Base-by-base conservation (phyloP, 2,113 vertebrate genomes). In the Anser cygnoides region DNA sequence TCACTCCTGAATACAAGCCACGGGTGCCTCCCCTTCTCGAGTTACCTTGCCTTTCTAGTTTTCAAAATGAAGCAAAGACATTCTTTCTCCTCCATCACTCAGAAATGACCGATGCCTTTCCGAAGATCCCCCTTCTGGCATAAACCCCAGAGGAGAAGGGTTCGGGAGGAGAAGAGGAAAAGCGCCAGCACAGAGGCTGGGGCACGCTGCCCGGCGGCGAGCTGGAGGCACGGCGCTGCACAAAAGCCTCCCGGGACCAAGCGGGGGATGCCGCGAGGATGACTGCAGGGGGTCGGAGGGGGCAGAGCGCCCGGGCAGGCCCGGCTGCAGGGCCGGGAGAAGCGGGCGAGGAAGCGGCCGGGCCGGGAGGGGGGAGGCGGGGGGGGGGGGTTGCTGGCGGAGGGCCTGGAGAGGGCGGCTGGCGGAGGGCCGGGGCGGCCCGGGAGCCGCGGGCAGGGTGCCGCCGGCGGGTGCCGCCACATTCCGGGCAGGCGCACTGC, bases 401-500 rank as follows among this genome's bases (percentile, higher is more conserved):
- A 49, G 46, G 46, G 46, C 46, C 46, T 5, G 21, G 20, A 39
- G 37, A 39, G 37, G 37, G 37, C 37, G 37, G 43, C 46, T 49
- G 46, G 46, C 46, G 19, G 46, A 49, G 46, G 46, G 46, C 46
- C 46, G 20, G 21, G 46, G 46, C 20, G 46, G 21, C 46, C 46
- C 46, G 46, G 43, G 43, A 44, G 39, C 43, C 16, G 43, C 43
- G 22, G 37, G 26, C 6, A 18, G 46, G 74, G 35, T 66, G 39
- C 62, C 50, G 37, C 25, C 21, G n/a, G 35, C 21, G 46, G 35
- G 21, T 29, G 54, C 54, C 28, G 50, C 66, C 55, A 5, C n/a
- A 65, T 87, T 94, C 92, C 89, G 61, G 72, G 88, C 92, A 91
- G 78, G 88, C 88, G 87, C 87, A 87, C 11, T 61, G 74, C 7